Evolutionary conservation across 1,140 invertebrate genomes (phyloP), one percentile per base, ranked within the genome.

Genomic region (Cotesia chilonis): DNA sequence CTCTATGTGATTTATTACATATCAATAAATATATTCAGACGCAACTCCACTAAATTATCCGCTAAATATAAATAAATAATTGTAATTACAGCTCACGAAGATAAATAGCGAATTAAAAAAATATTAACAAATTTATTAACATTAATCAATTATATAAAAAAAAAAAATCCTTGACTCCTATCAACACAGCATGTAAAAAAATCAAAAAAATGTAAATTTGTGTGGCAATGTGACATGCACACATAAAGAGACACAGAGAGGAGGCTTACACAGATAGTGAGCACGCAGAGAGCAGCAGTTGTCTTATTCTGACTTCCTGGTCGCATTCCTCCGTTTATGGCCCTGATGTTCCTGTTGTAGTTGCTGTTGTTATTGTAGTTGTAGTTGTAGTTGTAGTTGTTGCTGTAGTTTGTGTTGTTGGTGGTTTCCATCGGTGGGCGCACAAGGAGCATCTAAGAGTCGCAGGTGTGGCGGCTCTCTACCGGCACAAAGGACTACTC

Each of bases 311-410:
- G 51, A 68, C 66, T 68, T 68, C 66, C 66, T 68, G 66, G 51
- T 68, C 66, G 66, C 66, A 68, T 68, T 68, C 66, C 66, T 51
- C 51, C 66, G 66, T 68, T 68, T 68, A 68, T 68, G 66, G 66
- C 14, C 66, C 66, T 68, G 51, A 28, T 35, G 59, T 63, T 36
- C 35, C 60, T 37, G 60, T 61, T 57, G 17, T 57, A 12, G 5
- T 17, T 20, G 4, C n/a, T 55, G 17, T 20, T n/a, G 54, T 41
- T 47, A n/a, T 57, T 20, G 54, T 20, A 12, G 54, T 57, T 14
- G 6, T 47, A 9, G 41, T 47, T 47, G 54, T 20, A 12, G 54
- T 57, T 14, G 6, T 47, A 9, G 2, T 5, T 41, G 9, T 4
- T 41, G 41, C 0, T 47, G 41, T 47, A 9, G 41, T 47, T 3